Conservation (phyloP, 2,888 invertebrate genomes). For the Campoplex nolae region DNA sequence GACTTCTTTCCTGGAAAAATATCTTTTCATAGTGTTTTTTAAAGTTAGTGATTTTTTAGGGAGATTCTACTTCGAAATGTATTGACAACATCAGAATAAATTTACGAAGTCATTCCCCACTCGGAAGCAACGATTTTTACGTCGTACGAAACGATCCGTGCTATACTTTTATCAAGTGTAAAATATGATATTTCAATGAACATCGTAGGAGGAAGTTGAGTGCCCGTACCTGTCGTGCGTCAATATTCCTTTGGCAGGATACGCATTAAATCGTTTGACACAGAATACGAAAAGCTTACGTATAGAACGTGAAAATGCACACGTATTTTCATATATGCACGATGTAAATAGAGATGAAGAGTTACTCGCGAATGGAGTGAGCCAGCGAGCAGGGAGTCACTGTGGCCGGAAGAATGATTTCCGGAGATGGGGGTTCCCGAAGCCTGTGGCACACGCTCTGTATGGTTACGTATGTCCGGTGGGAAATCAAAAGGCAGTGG, state of each 20-base stretch:
- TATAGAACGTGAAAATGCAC: neutral
- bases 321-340: constrained; percentile 25
- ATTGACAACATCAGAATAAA: constrained; percentile 14
- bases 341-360: constrained; percentile 65
- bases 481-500: constrained; percentile 84
- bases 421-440: constrained; percentile 79
- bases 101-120: constrained; percentile 13
- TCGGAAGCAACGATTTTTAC: neutral
- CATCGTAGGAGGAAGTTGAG: constrained; percentile 16
- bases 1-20: neutral
- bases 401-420: constrained; percentile 83
- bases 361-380: constrained; percentile 48
- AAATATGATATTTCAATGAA: constrained; percentile 49
- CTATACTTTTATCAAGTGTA: constrained; percentile 34
- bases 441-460: constrained; percentile 41
- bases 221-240: constrained; percentile 48
- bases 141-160: neutral
- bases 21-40: neutral
- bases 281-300: neutral
- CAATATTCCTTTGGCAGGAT: constrained; percentile 48
- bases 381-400: constrained; percentile 79
- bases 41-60: neutral
- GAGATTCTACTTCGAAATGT: neutral
- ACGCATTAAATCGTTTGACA: constrained; percentile 19
- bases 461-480: constrained; percentile 75